A percentile compares a stretch with the other conserved stretches of the same genome.
phyloP scores from a whole-genome alignment of 2,113 vertebrate species.

The Neogobius melanostomus region DNA sequence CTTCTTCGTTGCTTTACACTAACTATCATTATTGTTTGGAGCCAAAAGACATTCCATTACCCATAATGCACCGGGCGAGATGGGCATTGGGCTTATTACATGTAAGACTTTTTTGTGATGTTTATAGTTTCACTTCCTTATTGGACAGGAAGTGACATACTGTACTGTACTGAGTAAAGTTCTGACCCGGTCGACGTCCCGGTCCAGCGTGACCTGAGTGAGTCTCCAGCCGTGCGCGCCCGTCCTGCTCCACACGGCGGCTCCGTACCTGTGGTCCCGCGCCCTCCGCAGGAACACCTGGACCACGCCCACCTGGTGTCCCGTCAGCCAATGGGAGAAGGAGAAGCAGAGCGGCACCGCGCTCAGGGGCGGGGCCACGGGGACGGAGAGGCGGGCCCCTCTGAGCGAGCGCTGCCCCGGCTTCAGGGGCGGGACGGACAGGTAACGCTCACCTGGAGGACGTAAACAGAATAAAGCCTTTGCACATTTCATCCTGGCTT shows the following conservation, averaged over 20 bases:
- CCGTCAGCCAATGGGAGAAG: slow-evolving; percentile 84
- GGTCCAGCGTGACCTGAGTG: slow-evolving; percentile 80
- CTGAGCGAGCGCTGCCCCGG: slow-evolving; percentile 64
- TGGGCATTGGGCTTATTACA: too few species aligned
- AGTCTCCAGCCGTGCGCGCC: slow-evolving; percentile 85
- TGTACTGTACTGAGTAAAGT: not conserved
- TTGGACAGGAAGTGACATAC: not conserved
- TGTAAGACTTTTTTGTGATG: too few species aligned
- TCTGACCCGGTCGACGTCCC: slow-evolving; percentile 81
- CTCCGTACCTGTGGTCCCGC: slow-evolving; percentile 61
- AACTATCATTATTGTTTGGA: too few species aligned
- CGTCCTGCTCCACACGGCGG: slow-evolving; percentile 84
- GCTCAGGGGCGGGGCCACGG: slow-evolving; percentile 59
- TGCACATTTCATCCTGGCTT: not conserved
- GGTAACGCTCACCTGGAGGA: slow-evolving; percentile 82
- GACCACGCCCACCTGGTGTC: slow-evolving; percentile 79
- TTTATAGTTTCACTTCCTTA: not conserved
- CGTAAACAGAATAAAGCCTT: too few species aligned
- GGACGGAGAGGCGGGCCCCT: slow-evolving; percentile 80
- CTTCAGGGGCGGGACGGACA: slow-evolving; percentile 78
- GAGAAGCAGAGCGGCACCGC: slow-evolving; percentile 81
- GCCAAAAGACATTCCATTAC: too few species aligned
- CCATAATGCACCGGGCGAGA: too few species aligned
- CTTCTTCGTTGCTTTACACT: too few species aligned
- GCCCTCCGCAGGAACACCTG: slow-evolving; percentile 83